phyloP scores from a whole-genome alignment of 2,888 invertebrate species.

The Aplocera efformata region DNA sequence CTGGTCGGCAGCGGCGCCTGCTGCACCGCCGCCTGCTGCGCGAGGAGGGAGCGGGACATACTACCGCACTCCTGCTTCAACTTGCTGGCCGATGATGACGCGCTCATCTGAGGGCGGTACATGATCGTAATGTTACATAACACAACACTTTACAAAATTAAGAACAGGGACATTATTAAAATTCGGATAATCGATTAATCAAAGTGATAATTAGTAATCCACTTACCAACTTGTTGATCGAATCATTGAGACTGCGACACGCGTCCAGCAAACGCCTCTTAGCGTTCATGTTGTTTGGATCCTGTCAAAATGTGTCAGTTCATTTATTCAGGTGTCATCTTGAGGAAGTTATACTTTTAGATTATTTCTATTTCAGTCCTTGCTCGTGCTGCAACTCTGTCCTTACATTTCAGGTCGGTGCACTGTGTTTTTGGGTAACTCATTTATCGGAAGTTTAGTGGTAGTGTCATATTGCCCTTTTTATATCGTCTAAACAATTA shows the following conservation, averaged over 20 bases:
- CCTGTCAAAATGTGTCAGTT: conserved; percentile 36
- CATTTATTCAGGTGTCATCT: too few relatives aligned
- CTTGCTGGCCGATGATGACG: conserved; percentile 18
- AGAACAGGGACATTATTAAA: too few relatives aligned
- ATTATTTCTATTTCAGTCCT: too few relatives aligned
- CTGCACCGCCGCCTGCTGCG: conserved; percentile 32
- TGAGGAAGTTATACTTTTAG: too few relatives aligned
- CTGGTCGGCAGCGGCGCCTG: conserved; percentile 29
- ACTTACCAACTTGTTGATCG: conserved; percentile 57
- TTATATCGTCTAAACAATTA: too few relatives aligned
- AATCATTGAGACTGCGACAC: conserved; percentile 45
- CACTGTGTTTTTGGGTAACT: too few relatives aligned
- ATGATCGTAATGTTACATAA: not conserved
- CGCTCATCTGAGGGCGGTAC: not conserved
- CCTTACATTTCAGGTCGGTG: too few relatives aligned
- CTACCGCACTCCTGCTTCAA: conserved; percentile 35
- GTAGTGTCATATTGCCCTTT: too few relatives aligned
- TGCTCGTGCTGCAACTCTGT: too few relatives aligned
- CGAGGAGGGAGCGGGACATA: conserved; percentile 25
- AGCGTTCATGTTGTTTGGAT: conserved; percentile 35
- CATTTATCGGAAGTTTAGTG: too few relatives aligned
- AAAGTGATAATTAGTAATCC: not conserved
- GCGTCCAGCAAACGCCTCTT: conserved; percentile 48
- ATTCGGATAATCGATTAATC: too few relatives aligned
- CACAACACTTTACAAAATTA: not conserved